phyloP scores from a whole-genome alignment of 2,888 invertebrate species.

The Ctena decussata region DNA sequence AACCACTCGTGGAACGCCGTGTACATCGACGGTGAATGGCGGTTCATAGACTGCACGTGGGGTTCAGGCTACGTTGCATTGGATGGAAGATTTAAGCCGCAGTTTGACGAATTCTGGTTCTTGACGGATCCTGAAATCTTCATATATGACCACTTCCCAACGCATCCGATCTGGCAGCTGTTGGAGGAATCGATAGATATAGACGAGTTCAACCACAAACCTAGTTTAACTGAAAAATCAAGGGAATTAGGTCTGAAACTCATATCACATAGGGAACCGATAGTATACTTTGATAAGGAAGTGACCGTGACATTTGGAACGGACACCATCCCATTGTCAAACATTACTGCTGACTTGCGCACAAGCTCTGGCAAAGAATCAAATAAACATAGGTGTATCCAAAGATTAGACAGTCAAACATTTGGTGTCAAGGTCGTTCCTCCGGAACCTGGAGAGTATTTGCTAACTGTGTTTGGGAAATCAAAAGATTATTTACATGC shows the following conservation, averaged over 20 bases:
- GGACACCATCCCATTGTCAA: constrained; percentile 58
- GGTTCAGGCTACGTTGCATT: constrained; percentile 64
- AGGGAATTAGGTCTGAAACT: constrained; percentile 54
- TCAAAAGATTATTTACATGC: constrained; percentile 63
- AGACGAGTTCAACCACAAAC: constrained; percentile 64
- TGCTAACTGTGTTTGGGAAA: constrained; percentile 63
- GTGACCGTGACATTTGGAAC: constrained; percentile 57
- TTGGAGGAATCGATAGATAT: constrained; percentile 67
- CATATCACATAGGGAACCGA: constrained; percentile 65
- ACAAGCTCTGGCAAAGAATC: constrained; percentile 30
- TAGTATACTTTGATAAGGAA: constrained; percentile 57
- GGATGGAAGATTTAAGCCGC: constrained; percentile 55
- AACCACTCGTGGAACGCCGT: constrained; percentile 76
- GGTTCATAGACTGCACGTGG: constrained; percentile 74
- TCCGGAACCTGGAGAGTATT: constrained; percentile 63
- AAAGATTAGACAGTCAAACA: constrained; percentile 43
- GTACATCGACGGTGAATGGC: constrained; percentile 65
- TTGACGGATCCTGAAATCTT: constrained; percentile 76
- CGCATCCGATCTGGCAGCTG: constrained; percentile 71
- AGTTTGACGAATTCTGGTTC: constrained; percentile 78
- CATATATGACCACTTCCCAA: constrained; percentile 72
- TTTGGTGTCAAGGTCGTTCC: constrained; percentile 66
- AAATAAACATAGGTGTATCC: constrained; percentile 58
- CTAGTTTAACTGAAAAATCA: constrained; percentile 59
- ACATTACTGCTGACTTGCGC: constrained; percentile 55